These are phyloP conservation scores for Colius striatus DNA, from an alignment of 2,113 vertebrate species.

Conservation along the genomic window DNA sequence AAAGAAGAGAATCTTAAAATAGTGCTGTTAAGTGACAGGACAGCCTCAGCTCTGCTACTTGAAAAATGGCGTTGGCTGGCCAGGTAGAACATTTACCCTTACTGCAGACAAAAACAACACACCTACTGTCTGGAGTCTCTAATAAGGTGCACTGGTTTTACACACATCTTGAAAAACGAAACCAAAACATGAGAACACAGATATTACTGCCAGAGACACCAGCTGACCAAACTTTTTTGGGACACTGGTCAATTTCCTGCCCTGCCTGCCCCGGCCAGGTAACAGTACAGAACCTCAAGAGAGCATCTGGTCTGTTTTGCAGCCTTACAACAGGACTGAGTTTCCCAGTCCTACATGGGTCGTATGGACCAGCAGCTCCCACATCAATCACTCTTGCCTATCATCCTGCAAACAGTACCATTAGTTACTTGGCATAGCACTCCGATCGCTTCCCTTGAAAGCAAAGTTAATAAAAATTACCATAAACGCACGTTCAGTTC, in stretches of 20 bases:
- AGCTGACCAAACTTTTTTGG: not conserved
- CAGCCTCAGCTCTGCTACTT: not conserved
- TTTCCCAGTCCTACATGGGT: not conserved
- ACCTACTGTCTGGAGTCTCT: not conserved
- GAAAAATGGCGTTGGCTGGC: not conserved
- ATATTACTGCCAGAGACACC: not conserved
- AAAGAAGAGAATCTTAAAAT: not conserved
- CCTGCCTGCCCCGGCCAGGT: not conserved
- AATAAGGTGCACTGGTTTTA: not conserved
- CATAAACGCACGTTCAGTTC: not conserved
- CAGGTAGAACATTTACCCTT: not conserved
- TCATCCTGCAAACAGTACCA: not conserved
- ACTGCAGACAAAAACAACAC: not conserved
- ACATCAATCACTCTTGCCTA: not conserved
- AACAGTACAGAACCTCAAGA: not conserved
- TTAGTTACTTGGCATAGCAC: not conserved
- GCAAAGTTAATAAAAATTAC: conserved; percentile 6
- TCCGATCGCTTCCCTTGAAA: not conserved
- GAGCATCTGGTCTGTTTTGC: not conserved
- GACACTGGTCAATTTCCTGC: not conserved
- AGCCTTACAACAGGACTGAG: not conserved
- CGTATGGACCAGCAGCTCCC: not conserved
- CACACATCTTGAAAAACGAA: not conserved
- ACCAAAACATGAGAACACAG: not conserved
- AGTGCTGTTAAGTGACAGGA: not conserved